Conservation (phyloP, 2,113 vertebrate species). For the Gymnobelideus leadbeateri region DNA sequence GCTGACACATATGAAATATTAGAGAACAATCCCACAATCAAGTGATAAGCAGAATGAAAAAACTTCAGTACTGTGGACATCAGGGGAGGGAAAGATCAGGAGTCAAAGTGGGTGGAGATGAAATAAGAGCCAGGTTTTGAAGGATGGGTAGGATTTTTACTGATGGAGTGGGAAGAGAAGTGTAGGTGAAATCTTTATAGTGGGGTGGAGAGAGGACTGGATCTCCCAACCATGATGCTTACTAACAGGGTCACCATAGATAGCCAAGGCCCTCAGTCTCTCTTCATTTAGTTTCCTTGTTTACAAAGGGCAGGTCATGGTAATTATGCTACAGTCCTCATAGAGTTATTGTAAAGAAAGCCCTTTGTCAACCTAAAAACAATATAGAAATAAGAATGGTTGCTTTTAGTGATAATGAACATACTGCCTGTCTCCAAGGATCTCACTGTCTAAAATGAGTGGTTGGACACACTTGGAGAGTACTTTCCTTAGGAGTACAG, state of each 20-base stretch:
- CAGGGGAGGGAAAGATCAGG: slow-evolving; percentile 15
- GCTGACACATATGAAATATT: neutral
- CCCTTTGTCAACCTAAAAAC: too few relatives aligned
- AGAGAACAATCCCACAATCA: slow-evolving; percentile 12
- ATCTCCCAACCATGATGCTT: neutral
- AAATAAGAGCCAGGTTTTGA: slow-evolving; percentile 27
- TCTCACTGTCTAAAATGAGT: too few relatives aligned
- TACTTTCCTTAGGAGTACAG: too few relatives aligned
- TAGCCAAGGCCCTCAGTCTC: neutral
- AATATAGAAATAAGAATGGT: too few relatives aligned
- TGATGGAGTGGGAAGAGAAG: neutral
- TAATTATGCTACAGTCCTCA: too few relatives aligned
- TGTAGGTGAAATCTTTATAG: neutral
- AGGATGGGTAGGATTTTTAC: neutral
- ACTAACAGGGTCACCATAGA: neutral
- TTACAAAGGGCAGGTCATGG: neutral
- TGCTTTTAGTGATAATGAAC: too few relatives aligned
- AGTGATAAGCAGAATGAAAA: slow-evolving; percentile 3
- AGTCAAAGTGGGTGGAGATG: neutral
- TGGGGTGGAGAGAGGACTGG: too few relatives aligned
- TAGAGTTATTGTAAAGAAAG: neutral
- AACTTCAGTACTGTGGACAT: slow-evolving; percentile 17
- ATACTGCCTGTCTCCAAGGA: too few relatives aligned
- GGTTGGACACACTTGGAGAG: too few relatives aligned
- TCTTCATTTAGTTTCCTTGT: neutral